Evolutionary conservation across 2,113 vertebrate species (phyloP).

Genomic region (Poeciliopsis retropinna): DNA sequence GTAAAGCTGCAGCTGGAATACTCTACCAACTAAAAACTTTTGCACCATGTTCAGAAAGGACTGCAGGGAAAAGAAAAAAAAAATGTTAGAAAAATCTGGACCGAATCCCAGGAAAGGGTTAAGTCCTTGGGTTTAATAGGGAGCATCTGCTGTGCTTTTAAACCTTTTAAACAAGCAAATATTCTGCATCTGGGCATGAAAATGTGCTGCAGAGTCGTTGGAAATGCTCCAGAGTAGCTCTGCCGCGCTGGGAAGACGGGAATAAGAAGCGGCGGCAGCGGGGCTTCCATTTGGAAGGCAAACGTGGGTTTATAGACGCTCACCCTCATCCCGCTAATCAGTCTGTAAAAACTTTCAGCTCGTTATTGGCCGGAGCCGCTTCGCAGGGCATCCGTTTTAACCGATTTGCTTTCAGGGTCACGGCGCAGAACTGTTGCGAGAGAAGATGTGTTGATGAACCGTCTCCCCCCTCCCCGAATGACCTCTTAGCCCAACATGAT

Average conservation of each 20-base stretch:
- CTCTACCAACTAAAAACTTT: constrained; percentile 11
- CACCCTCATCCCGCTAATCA: background rate
- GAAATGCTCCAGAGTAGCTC: constrained; percentile 44
- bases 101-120: constrained; percentile 41
- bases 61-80: background rate
- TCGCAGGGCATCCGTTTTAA: background rate
- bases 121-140: constrained; percentile 33
- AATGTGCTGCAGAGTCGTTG: constrained; percentile 35
- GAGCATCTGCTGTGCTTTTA: constrained; percentile 59
- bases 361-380: background rate
- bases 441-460: background rate
- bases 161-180: constrained; percentile 52
- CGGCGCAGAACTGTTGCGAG: background rate
- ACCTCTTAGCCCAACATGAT: no score
- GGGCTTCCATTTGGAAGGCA: constrained; percentile 2
- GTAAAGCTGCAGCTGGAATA: background rate
- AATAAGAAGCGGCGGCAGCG: background rate
- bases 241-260: constrained; percentile 11
- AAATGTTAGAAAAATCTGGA: constrained; percentile 36
- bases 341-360: background rate
- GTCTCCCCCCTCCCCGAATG: background rate
- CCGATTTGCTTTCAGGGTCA: background rate
- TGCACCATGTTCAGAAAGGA: constrained; percentile 26
- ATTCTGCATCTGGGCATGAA: constrained; percentile 52
- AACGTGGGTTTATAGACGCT: background rate